Evolutionary conservation across 2,797 vertebrate species (phyloP).

Genomic region (Nothura maculosa): DNA sequence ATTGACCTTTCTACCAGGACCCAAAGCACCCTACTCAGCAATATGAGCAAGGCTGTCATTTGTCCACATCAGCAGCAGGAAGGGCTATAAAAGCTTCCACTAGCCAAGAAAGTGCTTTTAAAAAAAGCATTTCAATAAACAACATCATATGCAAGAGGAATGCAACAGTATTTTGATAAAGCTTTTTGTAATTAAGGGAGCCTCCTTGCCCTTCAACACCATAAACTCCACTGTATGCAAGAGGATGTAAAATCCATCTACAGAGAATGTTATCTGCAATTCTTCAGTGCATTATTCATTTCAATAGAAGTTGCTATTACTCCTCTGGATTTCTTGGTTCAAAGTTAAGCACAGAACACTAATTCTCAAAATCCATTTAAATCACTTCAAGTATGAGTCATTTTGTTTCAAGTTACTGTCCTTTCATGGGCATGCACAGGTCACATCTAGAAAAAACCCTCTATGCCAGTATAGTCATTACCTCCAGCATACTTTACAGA

Average conservation of each 20-base stretch:
- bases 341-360: background rate
- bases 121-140: background rate
- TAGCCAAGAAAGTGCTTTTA: background rate
- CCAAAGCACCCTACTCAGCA: background rate
- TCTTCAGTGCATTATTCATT: background rate
- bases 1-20: background rate
- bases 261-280: too few relatives aligned
- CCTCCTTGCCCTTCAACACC: background rate
- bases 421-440: background rate
- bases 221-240: background rate
- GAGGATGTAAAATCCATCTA: background rate
- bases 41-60: background rate
- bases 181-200: background rate
- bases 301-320: background rate
- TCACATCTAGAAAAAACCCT: background rate
- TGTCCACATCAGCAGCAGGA: rapidly evolving
- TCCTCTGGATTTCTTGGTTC: background rate
- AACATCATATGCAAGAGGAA: background rate
- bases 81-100: rapidly evolving
- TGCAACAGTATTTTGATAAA: background rate
- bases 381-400: background rate
- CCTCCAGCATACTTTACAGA: background rate
- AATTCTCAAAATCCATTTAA: background rate
- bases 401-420: background rate
- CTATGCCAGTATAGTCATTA: rapidly evolving